Evolutionary conservation across 2,797 vertebrate genomes (phyloP).

Genomic region (Oreochromis mossambicus): DNA sequence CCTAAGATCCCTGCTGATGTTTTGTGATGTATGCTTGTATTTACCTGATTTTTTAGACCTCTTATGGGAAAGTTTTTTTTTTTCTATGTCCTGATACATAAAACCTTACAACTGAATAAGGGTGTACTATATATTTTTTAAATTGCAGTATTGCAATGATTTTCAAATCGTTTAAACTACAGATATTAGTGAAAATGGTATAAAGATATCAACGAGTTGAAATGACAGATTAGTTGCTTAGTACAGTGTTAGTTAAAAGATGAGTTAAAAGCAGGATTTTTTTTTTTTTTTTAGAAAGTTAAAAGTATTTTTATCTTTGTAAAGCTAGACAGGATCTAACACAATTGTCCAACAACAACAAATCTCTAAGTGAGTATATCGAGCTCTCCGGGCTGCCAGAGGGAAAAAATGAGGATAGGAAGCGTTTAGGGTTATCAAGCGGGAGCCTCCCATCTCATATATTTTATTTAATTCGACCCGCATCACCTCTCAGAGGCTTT

Average conservation of each 20-base stretch:
- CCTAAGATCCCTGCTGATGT: neutral
- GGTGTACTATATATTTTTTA: neutral
- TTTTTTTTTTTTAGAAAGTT: neutral
- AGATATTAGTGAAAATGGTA: neutral
- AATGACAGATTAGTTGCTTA: neutral
- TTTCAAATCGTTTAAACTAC: neutral
- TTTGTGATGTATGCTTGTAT: neutral
- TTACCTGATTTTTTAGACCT: neutral
- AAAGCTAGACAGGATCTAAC: neutral
- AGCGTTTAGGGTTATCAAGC: constrained; percentile 21
- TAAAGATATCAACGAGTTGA: neutral
- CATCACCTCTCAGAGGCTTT: constrained; percentile 17
- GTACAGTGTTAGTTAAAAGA: neutral
- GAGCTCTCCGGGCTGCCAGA: neutral
- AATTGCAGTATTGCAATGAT: neutral
- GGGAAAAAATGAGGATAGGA: constrained; percentile 26
- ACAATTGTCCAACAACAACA: neutral
- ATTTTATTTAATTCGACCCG: constrained; percentile 48
- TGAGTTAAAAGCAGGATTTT: neutral
- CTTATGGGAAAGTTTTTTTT: fast-evolving
- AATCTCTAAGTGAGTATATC: neutral
- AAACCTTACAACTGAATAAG: neutral
- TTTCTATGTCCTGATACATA: neutral
- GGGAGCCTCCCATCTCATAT: constrained; percentile 11
- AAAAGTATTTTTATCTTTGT: neutral